Evolutionary conservation across 2,113 vertebrate species (phyloP).

Genomic region (Microcebus lehilahytsara): DNA sequence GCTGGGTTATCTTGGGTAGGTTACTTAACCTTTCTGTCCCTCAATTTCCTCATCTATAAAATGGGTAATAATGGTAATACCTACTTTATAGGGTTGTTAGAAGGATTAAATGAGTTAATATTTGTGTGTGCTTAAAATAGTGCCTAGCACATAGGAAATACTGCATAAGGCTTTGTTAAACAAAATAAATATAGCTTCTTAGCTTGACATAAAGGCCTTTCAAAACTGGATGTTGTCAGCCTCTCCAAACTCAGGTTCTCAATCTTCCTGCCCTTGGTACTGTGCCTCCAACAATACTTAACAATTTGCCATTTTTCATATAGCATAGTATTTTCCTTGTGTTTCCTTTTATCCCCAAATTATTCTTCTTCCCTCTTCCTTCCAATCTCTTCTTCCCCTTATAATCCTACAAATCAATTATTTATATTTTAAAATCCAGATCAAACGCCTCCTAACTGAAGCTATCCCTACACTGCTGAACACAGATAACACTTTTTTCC

Average conservation of each 20-base stretch:
- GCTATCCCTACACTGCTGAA: neutral
- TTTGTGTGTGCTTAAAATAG: neutral
- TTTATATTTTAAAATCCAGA: constrained; percentile 18
- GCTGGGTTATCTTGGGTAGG: neutral
- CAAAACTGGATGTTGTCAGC: neutral
- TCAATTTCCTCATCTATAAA: neutral
- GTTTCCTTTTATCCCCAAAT: neutral
- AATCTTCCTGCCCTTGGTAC: neutral
- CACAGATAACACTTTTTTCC: neutral
- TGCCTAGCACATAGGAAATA: neutral
- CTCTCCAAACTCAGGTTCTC: neutral
- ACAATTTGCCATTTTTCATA: neutral
- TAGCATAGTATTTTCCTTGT: neutral
- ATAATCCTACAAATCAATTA: neutral
- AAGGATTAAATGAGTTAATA: constrained; percentile 7
- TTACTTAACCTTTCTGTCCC: neutral
- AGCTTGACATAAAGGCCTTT: neutral
- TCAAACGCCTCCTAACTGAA: neutral
- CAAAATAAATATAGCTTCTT: neutral
- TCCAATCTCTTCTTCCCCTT: neutral
- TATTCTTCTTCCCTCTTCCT: neutral
- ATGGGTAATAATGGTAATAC: neutral
- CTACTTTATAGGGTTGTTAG: neutral
- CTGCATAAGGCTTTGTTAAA: neutral
- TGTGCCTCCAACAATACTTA: neutral